phyloP scores from a whole-genome alignment of 2,113 vertebrate genomes.

The Psophia crepitans region DNA sequence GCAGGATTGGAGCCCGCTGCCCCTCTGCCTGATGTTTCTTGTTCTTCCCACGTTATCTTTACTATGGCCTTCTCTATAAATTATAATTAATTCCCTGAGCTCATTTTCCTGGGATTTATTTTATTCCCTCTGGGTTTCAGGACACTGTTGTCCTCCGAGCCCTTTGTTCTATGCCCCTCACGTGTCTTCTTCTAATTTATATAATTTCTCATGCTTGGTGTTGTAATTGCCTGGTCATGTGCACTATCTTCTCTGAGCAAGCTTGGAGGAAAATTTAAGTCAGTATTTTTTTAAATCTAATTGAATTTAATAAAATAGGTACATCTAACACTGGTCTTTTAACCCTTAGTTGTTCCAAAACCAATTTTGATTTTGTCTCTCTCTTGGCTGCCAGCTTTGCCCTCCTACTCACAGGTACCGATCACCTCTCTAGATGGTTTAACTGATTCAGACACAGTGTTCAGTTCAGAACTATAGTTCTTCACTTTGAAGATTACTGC shows the following conservation, averaged over 20 bases:
- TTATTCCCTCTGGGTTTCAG: neutral
- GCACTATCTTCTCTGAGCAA: neutral
- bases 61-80: neutral
- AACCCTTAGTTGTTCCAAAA: neutral
- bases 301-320: neutral
- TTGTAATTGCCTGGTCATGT: neutral
- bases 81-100: neutral
- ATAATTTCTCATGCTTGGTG: neutral
- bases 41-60: neutral
- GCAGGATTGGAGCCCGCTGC: neutral
- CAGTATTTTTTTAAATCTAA: neutral
- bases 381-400: neutral
- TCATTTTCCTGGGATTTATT: neutral
- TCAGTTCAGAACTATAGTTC: neutral
- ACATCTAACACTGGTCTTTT: neutral
- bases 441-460: neutral
- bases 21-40: neutral
- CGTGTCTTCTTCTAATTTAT: neutral
- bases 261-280: neutral
- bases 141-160: neutral
- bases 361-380: neutral
- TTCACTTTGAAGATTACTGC: neutral
- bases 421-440: neutral
- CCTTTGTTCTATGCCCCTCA: neutral
- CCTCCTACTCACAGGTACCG: no score